Evolutionary conservation across 2,113 vertebrate genomes (phyloP), one percentile per base, ranked within the genome.

Genomic region (Elephas maximus): DNA sequence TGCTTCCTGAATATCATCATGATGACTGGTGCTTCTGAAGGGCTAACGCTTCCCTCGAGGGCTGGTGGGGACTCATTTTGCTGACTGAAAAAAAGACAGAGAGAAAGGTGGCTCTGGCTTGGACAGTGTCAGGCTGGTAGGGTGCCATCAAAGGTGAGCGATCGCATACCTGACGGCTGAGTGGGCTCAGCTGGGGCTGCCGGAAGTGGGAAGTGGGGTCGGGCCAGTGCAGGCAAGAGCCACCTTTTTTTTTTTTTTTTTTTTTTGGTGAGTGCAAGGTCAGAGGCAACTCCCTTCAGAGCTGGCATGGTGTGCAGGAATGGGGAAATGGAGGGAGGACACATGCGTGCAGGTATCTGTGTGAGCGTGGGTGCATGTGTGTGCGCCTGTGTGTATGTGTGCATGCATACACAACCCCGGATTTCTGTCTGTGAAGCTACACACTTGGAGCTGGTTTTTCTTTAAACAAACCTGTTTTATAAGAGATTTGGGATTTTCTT

Each of bases 401-500:
- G n/a, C n/a, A 37, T 41, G 44, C 48, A 73, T 0, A n/a, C 67
- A 2, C 9, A 62, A 30, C 8, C 37, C 14, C 23, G 21, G 37
- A 4, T 80, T 91, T 88, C 90, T n/a, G 5, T 5, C 85, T 44
- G 1, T 8, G 44, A 77, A 83, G 37, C 18, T 7, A 77, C 12
- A 24, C 23, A 48, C 28, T 48, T 63, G 74, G 37, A 94, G 60
- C 30, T 33, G 71, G 41, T 26, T 82, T 76, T 84, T 41, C 62
- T 78, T 65, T 57, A 69, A 45, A n/a, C 30, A 74, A 93, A 84
- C 78, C 23, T 86, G 1, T 89, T 86, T 88, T 71, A 80, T 24
- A 53, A 86, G 63, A 88, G 62, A 24, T 45, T 51, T 73, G 76
- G 57, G 17, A 90, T 81, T 94, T 91, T 90, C 60, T 88, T 77